Percentiles rank a stretch among this genome's conserved stretches.
Conservation (phyloP, 1,140 invertebrate genomes). For the Scylla paramamosain region DNA sequence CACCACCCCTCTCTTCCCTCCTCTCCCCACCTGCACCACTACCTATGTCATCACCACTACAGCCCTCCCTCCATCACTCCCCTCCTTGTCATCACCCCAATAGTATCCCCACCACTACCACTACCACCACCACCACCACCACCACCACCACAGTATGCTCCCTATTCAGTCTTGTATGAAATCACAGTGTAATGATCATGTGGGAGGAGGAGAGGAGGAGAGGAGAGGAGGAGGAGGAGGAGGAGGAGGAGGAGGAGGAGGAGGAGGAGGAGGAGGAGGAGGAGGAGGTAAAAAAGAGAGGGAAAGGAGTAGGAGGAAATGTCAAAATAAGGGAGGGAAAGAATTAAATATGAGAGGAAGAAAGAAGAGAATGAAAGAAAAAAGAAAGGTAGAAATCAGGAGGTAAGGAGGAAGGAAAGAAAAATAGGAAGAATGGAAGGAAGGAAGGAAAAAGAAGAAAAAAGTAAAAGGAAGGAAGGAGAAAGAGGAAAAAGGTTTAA, state of each 20-base stretch:
- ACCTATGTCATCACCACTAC: slow-evolving; percentile 7
- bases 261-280: neutral
- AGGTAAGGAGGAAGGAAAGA: no score
- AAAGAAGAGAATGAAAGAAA: neutral
- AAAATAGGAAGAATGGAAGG: neutral
- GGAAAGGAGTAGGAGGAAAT: neutral
- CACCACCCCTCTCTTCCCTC: neutral
- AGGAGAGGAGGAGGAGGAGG: neutral
- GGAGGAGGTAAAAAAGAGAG: no score
- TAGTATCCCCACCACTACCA: neutral
- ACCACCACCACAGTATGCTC: slow-evolving; percentile 16
- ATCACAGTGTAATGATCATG: neutral
- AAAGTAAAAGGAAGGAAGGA: neutral
- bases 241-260: neutral
- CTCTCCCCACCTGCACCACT: neutral
- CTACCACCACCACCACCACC: slow-evolving; percentile 8
- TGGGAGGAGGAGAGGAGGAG: neutral
- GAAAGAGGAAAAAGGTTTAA: neutral
- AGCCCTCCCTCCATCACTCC: neutral
- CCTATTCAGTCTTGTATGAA: neutral
- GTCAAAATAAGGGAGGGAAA: neutral
- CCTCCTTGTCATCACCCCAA: neutral
- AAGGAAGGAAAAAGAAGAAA: no score
- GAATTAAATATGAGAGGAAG: neutral
- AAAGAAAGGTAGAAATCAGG: neutral